These are phyloP conservation scores for Lutraria rhynchaena DNA, from an alignment of 1,140 invertebrate species.

Conservation along the genomic window DNA sequence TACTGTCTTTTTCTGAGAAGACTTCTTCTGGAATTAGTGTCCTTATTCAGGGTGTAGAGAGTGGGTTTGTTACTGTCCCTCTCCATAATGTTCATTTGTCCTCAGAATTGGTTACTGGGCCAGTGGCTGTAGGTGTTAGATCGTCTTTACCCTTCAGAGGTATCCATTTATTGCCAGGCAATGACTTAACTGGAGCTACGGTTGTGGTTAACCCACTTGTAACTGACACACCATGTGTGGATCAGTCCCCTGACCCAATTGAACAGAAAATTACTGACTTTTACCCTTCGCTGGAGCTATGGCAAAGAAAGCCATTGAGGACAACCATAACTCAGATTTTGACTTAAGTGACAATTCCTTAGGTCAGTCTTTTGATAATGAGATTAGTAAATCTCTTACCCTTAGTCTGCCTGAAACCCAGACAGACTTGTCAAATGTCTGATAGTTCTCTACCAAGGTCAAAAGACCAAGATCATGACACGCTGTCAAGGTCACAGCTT, in stretches of 20 bases:
- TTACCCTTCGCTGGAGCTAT: constrained; percentile 57
- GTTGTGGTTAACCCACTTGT: constrained; percentile 51
- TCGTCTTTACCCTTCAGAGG: constrained; percentile 50
- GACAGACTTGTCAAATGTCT: neutral
- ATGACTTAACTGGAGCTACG: constrained; percentile 59
- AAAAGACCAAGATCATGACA: too few species aligned
- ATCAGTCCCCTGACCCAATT: constrained; percentile 1
- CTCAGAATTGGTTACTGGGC: constrained; percentile 49
- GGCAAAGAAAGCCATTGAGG: constrained; percentile 43
- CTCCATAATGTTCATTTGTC: constrained; percentile 55
- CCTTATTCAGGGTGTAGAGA: constrained; percentile 56
- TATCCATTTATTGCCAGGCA: constrained; percentile 58
- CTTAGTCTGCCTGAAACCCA: neutral
- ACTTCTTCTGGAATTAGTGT: constrained; percentile 43
- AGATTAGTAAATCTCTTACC: neutral
- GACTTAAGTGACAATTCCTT: constrained; percentile 10
- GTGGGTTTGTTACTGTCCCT: constrained; percentile 36
- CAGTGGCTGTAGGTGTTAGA: constrained; percentile 43
- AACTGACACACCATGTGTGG: constrained; percentile 18
- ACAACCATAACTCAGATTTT: constrained; percentile 8
- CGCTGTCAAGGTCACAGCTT: too few species aligned
- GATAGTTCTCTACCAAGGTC: too few species aligned
- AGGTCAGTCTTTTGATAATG: constrained; percentile 1
- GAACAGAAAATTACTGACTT: constrained; percentile 26
- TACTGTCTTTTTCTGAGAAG: constrained; percentile 32